phyloP scores from a whole-genome alignment of 2,888 invertebrate species.

The Melanophora roralis region DNA sequence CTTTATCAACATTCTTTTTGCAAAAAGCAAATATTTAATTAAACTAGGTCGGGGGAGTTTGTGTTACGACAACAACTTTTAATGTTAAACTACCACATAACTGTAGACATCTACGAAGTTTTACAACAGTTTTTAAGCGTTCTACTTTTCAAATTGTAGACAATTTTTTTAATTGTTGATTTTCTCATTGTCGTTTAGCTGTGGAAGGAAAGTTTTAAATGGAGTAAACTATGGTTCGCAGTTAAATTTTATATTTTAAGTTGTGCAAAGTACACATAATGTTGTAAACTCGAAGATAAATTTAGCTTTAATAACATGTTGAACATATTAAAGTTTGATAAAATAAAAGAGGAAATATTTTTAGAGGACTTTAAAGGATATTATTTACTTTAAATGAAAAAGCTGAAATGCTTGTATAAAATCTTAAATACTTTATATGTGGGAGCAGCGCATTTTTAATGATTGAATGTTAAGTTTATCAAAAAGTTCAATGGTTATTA shows the following conservation, averaged over 20 bases:
- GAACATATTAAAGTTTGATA: background rate
- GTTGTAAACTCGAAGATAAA: background rate
- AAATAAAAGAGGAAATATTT: no score
- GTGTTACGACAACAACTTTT: background rate
- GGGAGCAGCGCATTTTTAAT: no score
- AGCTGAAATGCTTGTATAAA: no score
- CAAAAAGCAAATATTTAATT: conserved; percentile 38
- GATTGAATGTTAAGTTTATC: no score
- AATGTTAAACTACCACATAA: background rate
- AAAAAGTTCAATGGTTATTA: no score
- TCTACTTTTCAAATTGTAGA: background rate
- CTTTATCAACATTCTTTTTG: background rate
- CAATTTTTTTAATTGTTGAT: conserved; percentile 11
- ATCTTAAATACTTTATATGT: no score
- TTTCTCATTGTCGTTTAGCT: background rate
- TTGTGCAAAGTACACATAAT: background rate
- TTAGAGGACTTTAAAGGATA: no score
- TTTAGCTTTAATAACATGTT: background rate
- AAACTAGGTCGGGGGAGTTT: conserved; percentile 43
- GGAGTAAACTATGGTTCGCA: background rate
- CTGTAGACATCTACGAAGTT: background rate
- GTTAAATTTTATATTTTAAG: background rate
- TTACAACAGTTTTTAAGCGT: background rate
- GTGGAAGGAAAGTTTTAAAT: no score
- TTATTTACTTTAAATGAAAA: no score